Conservation (phyloP, 2,888 invertebrate species). For the Linnaemya tessellans region DNA sequence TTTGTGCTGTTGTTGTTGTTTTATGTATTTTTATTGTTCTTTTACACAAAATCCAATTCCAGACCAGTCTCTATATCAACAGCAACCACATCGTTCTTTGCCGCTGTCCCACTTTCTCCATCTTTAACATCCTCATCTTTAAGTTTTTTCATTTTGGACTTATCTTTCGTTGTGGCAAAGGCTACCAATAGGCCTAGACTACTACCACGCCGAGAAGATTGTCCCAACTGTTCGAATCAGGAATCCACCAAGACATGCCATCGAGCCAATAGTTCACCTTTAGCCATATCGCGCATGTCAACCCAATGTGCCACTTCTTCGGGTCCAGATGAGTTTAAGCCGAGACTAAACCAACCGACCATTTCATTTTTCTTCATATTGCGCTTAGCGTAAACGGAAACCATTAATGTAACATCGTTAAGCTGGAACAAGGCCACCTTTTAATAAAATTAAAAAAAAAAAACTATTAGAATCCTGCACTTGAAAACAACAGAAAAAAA, state of each 20-base stretch:
- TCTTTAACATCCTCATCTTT: conserved; percentile 74
- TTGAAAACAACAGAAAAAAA: background rate
- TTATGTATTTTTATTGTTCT: conserved; percentile 4
- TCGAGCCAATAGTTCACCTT: conserved; percentile 94
- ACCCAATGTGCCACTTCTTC: conserved; percentile 97
- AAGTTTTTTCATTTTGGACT: conserved; percentile 80
- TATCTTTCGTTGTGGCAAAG: conserved; percentile 80
- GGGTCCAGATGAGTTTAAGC: conserved; percentile 95
- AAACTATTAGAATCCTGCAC: background rate
- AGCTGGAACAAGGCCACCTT: conserved; percentile 97
- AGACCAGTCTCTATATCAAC: conserved; percentile 82
- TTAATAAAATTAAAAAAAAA: conserved; percentile 41
- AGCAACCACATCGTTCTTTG: conserved; percentile 79
- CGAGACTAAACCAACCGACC: conserved; percentile 98
- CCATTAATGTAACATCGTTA: conserved; percentile 96
- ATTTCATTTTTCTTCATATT: conserved; percentile 97
- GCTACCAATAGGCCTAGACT: conserved; percentile 79
- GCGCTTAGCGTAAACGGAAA: conserved; percentile 96
- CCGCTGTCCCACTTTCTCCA: conserved; percentile 49
- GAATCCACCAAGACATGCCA: conserved; percentile 96
- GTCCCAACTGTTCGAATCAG: conserved; percentile 85
- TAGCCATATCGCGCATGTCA: conserved; percentile 93
- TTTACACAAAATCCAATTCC: conserved; percentile 82
- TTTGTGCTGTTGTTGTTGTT: conserved; percentile 28
- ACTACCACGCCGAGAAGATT: conserved; percentile 81